phyloP scores from a whole-genome alignment of 1,140 invertebrate species.

The Lutraria rhynchaena region DNA sequence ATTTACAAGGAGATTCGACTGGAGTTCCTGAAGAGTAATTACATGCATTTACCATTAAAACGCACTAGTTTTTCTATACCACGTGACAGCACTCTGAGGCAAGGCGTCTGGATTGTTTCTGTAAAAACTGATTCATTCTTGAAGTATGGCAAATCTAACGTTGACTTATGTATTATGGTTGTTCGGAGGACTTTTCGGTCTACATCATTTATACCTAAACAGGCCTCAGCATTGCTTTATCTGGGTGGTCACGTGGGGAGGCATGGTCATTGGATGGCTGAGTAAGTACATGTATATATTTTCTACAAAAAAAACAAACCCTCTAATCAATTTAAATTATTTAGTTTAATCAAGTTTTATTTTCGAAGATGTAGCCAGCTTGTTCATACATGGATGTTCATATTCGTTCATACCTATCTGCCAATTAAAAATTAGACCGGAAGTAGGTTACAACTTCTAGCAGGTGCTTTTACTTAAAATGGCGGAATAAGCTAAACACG shows the following conservation, averaged over 20 bases:
- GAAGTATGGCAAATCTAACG: slow-evolving; percentile 83
- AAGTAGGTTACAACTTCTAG: background rate
- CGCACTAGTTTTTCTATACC: too few species aligned
- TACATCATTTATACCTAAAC: slow-evolving; percentile 94
- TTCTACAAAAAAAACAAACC: too few species aligned
- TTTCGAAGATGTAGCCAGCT: background rate
- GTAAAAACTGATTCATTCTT: too few species aligned
- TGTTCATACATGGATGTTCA: background rate
- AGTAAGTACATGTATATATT: slow-evolving; percentile 72
- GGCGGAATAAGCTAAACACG: too few species aligned
- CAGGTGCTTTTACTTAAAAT: background rate
- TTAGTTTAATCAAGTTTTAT: background rate
- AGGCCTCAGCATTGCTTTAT: slow-evolving; percentile 93
- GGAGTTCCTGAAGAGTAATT: too few species aligned
- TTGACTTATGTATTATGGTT: slow-evolving; percentile 92
- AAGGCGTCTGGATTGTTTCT: too few species aligned
- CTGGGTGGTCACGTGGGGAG: slow-evolving; percentile 92
- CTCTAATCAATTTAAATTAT: background rate
- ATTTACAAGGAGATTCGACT: too few species aligned
- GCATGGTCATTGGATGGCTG: slow-evolving; percentile 92
- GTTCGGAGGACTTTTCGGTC: slow-evolving; percentile 91
- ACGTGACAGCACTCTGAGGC: too few species aligned
- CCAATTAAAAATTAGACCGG: background rate
- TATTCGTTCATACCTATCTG: background rate
- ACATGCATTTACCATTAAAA: too few species aligned